phyloP scores from a whole-genome alignment of 2,888 invertebrate species.

The Acleris cristana region DNA sequence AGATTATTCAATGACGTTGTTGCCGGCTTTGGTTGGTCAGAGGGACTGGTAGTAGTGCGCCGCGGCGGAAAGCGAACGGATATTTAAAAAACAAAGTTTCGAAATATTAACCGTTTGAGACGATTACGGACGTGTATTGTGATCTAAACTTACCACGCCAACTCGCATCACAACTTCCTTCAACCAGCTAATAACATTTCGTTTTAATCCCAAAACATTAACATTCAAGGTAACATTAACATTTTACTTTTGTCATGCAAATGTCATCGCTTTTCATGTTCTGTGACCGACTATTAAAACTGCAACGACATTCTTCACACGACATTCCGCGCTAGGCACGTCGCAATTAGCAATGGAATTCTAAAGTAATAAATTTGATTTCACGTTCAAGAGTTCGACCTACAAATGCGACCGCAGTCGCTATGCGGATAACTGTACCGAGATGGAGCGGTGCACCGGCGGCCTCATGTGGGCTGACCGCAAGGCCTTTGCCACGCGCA shows the following conservation, averaged over 20 bases:
- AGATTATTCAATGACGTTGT: too few relatives aligned
- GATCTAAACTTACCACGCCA: too few relatives aligned
- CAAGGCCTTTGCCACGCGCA: conserved; percentile 52
- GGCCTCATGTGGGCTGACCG: conserved; percentile 70
- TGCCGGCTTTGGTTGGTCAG: too few relatives aligned
- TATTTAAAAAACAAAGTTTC: too few relatives aligned
- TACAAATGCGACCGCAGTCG: conserved; percentile 68
- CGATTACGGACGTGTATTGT: too few relatives aligned
- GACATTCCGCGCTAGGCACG: conserved; percentile 38
- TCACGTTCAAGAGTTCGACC: conserved; percentile 70
- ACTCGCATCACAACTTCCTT: too few relatives aligned
- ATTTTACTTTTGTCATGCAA: conserved; percentile 14
- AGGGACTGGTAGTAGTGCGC: too few relatives aligned
- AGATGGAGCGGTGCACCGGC: conserved; percentile 51
- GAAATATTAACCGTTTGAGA: too few relatives aligned
- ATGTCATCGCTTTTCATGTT: conserved; percentile 8
- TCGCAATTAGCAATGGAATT: conserved; percentile 64
- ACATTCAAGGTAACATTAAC: neutral
- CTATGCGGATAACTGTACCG: conserved; percentile 75
- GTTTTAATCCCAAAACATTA: too few relatives aligned
- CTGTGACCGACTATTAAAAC: neutral
- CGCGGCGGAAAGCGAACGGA: too few relatives aligned
- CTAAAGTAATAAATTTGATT: conserved; percentile 71
- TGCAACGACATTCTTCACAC: conserved; percentile 15
- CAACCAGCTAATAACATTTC: too few relatives aligned